Conservation (phyloP, 2,797 vertebrate genomes). For the Podarcis siculus region DNA sequence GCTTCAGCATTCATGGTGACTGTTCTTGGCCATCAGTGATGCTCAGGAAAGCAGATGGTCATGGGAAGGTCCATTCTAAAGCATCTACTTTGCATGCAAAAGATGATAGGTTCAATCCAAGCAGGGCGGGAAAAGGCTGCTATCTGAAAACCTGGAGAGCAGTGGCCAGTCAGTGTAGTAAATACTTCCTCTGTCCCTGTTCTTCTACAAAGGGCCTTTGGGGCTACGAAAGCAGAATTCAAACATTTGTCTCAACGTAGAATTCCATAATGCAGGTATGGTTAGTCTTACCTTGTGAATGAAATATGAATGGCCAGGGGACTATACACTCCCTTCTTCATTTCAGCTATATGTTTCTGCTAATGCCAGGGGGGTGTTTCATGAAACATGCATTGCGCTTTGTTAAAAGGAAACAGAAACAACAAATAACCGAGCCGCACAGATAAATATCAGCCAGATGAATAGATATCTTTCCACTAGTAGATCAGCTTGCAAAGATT, state of each 20-base stretch:
- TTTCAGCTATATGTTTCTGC: conserved; percentile 15
- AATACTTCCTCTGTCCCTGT: not conserved
- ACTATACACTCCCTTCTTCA: not conserved
- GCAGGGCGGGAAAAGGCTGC: too few species aligned
- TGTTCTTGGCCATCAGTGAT: not conserved
- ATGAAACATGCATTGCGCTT: not conserved
- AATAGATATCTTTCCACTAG: not conserved
- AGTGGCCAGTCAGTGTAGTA: too few species aligned
- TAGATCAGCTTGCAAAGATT: not conserved
- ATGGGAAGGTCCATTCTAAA: too few species aligned
- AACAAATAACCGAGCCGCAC: not conserved
- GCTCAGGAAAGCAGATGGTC: not conserved
- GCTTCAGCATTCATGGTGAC: not conserved
- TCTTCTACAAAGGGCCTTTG: not conserved
- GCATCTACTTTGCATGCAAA: too few species aligned
- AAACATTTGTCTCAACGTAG: not conserved
- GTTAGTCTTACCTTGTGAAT: not conserved
- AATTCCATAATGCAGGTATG: not conserved
- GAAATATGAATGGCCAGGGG: not conserved
- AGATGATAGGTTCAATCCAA: too few species aligned
- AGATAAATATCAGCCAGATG: not conserved
- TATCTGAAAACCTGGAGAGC: too few species aligned
- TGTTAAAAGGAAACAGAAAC: not conserved
- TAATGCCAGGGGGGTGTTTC: not conserved
- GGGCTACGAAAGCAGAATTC: not conserved